Evolutionary conservation across 2,888 invertebrate species (phyloP).

Genomic region (Nephrotoma guestfalica): DNA sequence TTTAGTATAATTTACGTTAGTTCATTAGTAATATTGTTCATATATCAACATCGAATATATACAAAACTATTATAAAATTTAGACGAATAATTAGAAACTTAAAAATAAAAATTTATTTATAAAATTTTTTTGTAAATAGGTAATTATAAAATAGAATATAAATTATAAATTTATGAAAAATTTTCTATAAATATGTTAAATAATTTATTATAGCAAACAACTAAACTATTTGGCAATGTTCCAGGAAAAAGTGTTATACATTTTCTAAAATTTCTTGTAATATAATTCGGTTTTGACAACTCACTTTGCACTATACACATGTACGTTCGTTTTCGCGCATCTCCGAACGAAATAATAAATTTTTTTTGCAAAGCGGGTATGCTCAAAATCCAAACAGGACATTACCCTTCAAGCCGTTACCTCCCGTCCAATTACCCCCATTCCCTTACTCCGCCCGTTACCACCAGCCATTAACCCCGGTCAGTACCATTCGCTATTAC

Average conservation of each 20-base stretch:
- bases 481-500: too few relatives aligned
- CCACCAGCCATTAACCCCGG: too few relatives aligned
- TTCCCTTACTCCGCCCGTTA: too few relatives aligned
- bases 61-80: not conserved
- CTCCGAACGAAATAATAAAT: too few relatives aligned
- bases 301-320: too few relatives aligned
- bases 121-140: not conserved
- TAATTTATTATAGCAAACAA: not conserved
- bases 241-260: not conserved
- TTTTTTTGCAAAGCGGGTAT: too few relatives aligned
- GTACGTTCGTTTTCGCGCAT: too few relatives aligned
- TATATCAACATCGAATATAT: slow-evolving; percentile 1
- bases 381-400: too few relatives aligned
- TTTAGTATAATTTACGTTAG: not conserved
- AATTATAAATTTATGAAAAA: not conserved
- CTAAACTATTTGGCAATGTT: not conserved
- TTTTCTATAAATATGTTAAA: not conserved
- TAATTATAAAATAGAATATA: not conserved
- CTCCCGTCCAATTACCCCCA: too few relatives aligned
- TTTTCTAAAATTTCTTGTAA: not conserved
- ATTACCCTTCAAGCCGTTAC: too few relatives aligned
- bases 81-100: not conserved
- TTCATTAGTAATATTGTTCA: not conserved
- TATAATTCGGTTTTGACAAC: too few relatives aligned
- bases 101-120: not conserved